Evolutionary conservation across 2,113 vertebrate species (phyloP).

Genomic region (Shinisaurus crocodilurus): DNA sequence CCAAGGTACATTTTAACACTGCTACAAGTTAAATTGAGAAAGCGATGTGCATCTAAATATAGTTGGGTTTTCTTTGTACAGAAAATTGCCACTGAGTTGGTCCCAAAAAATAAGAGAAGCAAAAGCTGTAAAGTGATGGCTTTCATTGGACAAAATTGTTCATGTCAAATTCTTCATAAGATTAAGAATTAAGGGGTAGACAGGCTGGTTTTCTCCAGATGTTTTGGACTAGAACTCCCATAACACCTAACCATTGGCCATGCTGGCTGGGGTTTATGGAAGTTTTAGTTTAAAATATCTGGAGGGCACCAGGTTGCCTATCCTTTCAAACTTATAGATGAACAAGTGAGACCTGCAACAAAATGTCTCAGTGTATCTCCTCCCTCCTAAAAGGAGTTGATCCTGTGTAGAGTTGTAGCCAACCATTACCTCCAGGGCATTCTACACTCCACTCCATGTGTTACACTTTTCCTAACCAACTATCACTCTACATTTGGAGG

Average conservation of each 20-base stretch:
- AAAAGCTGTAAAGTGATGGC: no score
- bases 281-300: no score
- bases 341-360: not conserved
- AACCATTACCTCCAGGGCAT: not conserved
- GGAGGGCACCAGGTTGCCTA: no score
- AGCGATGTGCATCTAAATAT: no score
- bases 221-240: no score
- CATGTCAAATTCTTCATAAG: not conserved
- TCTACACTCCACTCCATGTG: not conserved
- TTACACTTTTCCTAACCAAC: not conserved
- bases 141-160: not conserved
- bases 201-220: no score
- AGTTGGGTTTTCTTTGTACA: no score
- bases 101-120: not conserved
- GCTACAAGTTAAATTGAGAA: not conserved
- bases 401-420: not conserved
- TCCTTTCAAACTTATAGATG: not conserved
- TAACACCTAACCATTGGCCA: no score
- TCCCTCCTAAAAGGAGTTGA: not conserved
- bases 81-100: not conserved
- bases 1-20: no score
- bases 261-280: no score
- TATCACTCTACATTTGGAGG: not conserved
- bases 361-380: not conserved
- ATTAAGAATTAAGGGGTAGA: not conserved